Base-by-base conservation (phyloP, 2,888 invertebrate species). In the Hirudinaria manillensis region DNA sequence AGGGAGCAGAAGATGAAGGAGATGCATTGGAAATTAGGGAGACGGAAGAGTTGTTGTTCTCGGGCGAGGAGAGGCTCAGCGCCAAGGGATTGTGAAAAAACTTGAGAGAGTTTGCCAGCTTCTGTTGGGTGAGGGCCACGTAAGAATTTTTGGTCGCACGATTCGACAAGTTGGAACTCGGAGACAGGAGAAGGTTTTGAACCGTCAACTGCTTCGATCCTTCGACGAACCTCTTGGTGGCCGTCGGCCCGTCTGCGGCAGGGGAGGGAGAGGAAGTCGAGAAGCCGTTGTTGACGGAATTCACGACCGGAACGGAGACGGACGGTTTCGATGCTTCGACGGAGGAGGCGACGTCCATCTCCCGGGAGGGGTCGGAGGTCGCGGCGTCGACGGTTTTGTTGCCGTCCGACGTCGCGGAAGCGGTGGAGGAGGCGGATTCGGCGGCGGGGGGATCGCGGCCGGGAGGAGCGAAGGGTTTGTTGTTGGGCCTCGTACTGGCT, bases 401-500 rank as follows among this genome's bases (percentile, higher is more conserved):
- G 13, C 45, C 10, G 6, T 61, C 61, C 61, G 61, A 27, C 10
- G n/a, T 10, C 24, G 19, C 21, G 61, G 61, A 27, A 7, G 6
- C n/a, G 7, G 61, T 61, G 1, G 61, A 61, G n/a, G 61, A 61
- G 61, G 61, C n/a, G 61, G 61, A 61, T 29, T 24, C 29, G 24
- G 61, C 29, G 0, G 61, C n/a, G 1, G 61, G 10, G 13, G 3
- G 45, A 45, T 45, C 16, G 16, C 45, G 16, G 3, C 45, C 45
- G 10, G 45, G 3, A 45, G 45, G 16, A 16, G 45, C 3, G 16
- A 45, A 45, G 10, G 45, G 10, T 45, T 45, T 45, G 29, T 61
- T 29, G 10, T 61, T 29, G 29, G 61, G 61, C 29, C 24, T 29
- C 36, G 72, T 55, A 32, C 32, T 72, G 67, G 79, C 80, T 65